Conservation (phyloP, 2,888 invertebrate species). For the Octonoba sinensis region DNA sequence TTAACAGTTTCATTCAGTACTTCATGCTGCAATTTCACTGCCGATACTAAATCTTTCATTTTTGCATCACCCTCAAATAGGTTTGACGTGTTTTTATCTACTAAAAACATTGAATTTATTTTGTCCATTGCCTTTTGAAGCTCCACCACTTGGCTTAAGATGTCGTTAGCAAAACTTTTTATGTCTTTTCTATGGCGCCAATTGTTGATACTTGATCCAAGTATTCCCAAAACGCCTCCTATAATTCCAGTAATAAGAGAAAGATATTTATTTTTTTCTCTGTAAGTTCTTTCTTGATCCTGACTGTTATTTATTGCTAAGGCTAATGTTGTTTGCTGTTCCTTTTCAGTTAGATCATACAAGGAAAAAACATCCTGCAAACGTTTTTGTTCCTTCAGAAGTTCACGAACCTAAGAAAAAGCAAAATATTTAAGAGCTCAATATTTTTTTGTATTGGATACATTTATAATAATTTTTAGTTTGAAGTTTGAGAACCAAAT, state of each 20-base stretch:
- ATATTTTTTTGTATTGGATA: background rate
- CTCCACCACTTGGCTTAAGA: conserved; percentile 25
- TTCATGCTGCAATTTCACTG: conserved; percentile 24
- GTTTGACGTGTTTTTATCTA: background rate
- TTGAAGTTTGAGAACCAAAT: too few relatives aligned
- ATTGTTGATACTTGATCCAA: conserved; percentile 48
- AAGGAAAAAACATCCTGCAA: conserved; percentile 31
- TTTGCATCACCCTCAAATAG: background rate
- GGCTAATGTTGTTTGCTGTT: conserved; percentile 38
- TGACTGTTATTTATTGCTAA: conserved; percentile 51
- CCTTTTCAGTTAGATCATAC: conserved; percentile 44
- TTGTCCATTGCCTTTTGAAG: conserved; percentile 30
- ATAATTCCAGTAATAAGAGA: conserved; percentile 47
- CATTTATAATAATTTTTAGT: background rate
- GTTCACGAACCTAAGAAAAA: conserved; percentile 41
- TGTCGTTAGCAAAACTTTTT: conserved; percentile 38
- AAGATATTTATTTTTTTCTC: conserved; percentile 56
- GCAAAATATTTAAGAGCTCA: too few relatives aligned
- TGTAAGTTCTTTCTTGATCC: conserved; percentile 50
- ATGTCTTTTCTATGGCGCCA: conserved; percentile 55
- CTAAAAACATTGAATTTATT: background rate
- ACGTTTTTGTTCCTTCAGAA: conserved; percentile 46
- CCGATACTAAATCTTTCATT: conserved; percentile 8
- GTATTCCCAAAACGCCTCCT: conserved; percentile 39
- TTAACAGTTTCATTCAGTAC: conserved; percentile 8